Evolutionary conservation across 2,888 invertebrate genomes (phyloP).

Genomic region (Xylota sylvarum): DNA sequence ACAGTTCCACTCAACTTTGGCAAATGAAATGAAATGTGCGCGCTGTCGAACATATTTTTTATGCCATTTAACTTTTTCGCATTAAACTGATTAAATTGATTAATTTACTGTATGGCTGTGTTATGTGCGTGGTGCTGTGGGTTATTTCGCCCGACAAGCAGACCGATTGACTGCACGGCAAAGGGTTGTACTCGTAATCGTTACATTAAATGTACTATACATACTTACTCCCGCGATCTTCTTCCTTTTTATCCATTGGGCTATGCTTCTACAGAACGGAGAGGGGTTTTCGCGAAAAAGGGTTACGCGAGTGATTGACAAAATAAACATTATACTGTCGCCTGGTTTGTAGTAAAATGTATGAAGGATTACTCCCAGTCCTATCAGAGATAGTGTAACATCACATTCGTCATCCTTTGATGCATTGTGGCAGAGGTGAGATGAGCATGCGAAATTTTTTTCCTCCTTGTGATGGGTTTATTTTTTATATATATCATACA

Average conservation of each 20-base stretch:
- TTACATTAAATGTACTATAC: conserved; percentile 8
- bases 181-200: conserved; percentile 62
- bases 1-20: conserved; percentile 59
- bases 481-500: conserved; percentile 31
- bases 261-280: neutral
- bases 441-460: conserved; percentile 16
- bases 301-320: conserved; percentile 66
- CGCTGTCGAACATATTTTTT: conserved; percentile 78
- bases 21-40: conserved; percentile 71
- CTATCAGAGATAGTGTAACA: conserved; percentile 55
- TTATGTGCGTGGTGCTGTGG: conserved; percentile 49
- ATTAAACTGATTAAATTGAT: conserved; percentile 84
- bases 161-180: conserved; percentile 63
- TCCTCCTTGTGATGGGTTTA: conserved; percentile 19
- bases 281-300: conserved; percentile 39
- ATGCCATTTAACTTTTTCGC: conserved; percentile 79
- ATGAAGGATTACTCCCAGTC: conserved; percentile 70
- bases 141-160: conserved; percentile 30
- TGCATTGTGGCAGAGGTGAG: conserved; percentile 43
- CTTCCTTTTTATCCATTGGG: conserved; percentile 15
- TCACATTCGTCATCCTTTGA: conserved; percentile 63
- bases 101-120: conserved; percentile 81
- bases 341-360: conserved; percentile 56
- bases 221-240: conserved; percentile 31
- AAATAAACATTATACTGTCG: conserved; percentile 59